phyloP scores from a whole-genome alignment of 2,113 vertebrate genomes.

The Nycticryphes semicollaris region DNA sequence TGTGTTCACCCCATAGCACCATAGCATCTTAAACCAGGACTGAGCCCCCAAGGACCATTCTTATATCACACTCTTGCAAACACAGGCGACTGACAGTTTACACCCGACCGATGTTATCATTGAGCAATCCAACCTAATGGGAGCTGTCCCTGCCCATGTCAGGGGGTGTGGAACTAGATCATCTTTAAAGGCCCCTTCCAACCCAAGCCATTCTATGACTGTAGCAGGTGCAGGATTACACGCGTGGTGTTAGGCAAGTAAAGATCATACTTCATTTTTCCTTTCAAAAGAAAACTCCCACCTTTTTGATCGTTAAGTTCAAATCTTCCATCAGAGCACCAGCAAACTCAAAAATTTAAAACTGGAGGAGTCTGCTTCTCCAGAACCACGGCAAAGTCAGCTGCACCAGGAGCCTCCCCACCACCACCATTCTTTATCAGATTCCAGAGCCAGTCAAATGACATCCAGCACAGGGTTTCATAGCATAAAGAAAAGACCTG shows the following conservation, averaged over 20 bases:
- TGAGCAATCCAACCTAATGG: background rate
- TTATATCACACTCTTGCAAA: background rate
- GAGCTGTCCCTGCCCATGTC: background rate
- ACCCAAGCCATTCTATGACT: background rate
- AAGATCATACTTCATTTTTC: fast-evolving
- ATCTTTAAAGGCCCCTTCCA: background rate
- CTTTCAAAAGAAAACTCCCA: background rate
- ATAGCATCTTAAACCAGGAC: background rate
- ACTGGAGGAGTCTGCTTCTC: background rate
- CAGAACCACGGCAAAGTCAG: background rate
- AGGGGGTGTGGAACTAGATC: background rate
- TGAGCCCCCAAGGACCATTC: background rate
- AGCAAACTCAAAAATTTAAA: background rate
- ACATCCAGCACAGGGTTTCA: background rate
- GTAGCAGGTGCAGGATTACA: background rate
- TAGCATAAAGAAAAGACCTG: background rate
- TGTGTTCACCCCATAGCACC: background rate
- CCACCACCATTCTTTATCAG: fast-evolving
- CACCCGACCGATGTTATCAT: fast-evolving
- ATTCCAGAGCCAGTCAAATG: background rate
- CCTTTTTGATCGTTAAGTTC: background rate
- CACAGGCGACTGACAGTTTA: background rate
- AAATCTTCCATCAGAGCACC: background rate
- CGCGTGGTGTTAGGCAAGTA: background rate
- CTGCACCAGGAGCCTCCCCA: background rate